Evolutionary conservation across 2,113 vertebrate genomes (phyloP).

Genomic region (Hippocampus barbouri): DNA sequence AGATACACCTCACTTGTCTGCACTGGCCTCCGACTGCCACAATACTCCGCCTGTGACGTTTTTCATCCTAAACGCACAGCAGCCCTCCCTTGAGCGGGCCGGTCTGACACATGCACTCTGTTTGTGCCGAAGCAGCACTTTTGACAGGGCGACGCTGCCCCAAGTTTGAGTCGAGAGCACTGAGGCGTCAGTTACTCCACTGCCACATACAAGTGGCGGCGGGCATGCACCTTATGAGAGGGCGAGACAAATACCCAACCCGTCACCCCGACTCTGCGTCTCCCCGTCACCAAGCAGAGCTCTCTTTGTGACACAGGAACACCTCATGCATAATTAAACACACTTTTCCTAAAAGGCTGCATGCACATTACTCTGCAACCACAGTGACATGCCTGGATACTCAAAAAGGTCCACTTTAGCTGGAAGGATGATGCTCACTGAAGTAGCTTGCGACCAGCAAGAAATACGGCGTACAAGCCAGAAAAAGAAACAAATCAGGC

Average conservation of each 20-base stretch:
- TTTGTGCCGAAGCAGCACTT: slow-evolving; percentile 42
- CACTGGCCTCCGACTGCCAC: slow-evolving; percentile 43
- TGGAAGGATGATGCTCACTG: slow-evolving; percentile 25
- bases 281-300: slow-evolving; percentile 48
- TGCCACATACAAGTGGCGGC: slow-evolving; percentile 35
- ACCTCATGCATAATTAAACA: slow-evolving; percentile 75
- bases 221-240: slow-evolving; percentile 35
- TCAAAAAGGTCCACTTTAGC: slow-evolving; percentile 61
- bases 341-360: slow-evolving; percentile 75
- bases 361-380: slow-evolving; percentile 65
- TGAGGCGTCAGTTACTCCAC: slow-evolving; percentile 47
- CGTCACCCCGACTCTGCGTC: slow-evolving; percentile 5
- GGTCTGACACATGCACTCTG: slow-evolving; percentile 47
- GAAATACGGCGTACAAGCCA: slow-evolving; percentile 19
- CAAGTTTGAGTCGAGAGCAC: slow-evolving; percentile 50
- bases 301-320: slow-evolving; percentile 63
- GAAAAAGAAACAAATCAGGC: background rate
- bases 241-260: slow-evolving; percentile 31
- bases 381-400: slow-evolving; percentile 57
- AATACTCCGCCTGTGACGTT: slow-evolving; percentile 9
- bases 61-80: slow-evolving; percentile 1
- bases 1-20: slow-evolving; percentile 38
- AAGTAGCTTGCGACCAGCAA: slow-evolving; percentile 34
- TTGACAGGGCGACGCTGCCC: slow-evolving; percentile 64
- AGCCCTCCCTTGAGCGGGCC: slow-evolving; percentile 14